Conservation (phyloP, 2,113 vertebrate species). For the Sander vitreus region DNA sequence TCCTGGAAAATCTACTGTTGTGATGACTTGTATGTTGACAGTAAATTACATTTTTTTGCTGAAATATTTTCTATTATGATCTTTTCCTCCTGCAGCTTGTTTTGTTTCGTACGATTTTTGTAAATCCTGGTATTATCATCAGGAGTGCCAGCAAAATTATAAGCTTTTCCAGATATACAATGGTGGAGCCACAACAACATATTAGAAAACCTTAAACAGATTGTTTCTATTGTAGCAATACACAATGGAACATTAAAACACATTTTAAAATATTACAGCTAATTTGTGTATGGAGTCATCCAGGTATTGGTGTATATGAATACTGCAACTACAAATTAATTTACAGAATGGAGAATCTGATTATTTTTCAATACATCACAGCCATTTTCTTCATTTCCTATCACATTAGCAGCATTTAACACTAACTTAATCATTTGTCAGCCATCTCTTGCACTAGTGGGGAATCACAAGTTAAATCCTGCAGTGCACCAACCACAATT, state of each 20-base stretch:
- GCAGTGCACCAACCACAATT: slow-evolving; percentile 6
- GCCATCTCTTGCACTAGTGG: neutral
- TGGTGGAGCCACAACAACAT: neutral
- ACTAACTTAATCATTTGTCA: neutral
- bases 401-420: neutral
- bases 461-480: neutral
- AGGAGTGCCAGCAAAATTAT: neutral
- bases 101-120: neutral
- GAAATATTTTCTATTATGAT: neutral
- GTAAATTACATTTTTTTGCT: too few species aligned
- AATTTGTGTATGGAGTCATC: neutral
- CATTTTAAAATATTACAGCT: neutral
- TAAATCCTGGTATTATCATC: neutral
- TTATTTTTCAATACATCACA: neutral
- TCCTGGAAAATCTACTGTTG: too few species aligned
- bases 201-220: neutral
- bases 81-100: neutral
- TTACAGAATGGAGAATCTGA: neutral
- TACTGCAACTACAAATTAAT: neutral
- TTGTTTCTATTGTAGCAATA: neutral
- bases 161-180: neutral
- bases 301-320: neutral
- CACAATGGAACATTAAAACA: neutral
- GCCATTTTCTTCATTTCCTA: neutral
- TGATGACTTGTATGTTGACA: too few species aligned